Percentiles rank a stretch among this genome's conserved stretches.
phyloP scores from a whole-genome alignment of 2,888 invertebrate species.

The Netelia melanura region DNA sequence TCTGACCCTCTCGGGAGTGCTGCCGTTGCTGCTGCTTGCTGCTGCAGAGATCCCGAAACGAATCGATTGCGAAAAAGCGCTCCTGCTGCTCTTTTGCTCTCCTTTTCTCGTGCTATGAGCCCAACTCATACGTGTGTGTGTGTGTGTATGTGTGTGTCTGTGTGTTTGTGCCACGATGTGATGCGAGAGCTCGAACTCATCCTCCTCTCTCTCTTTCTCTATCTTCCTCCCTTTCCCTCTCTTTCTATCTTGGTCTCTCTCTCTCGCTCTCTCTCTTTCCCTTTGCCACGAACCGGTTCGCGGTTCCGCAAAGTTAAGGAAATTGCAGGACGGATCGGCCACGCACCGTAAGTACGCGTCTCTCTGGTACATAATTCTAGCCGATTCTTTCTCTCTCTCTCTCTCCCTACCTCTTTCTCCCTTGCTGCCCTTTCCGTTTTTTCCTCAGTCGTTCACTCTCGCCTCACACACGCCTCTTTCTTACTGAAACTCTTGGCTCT shows the following conservation, averaged over 20 bases:
- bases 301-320: conserved; percentile 77
- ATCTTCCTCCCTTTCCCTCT: neutral
- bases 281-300: conserved; percentile 66
- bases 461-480: neutral
- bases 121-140: conserved; percentile 21
- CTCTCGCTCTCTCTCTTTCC: conserved; percentile 43
- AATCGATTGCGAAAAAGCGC: conserved; percentile 68
- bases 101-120: conserved; percentile 42
- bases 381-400: conserved; percentile 45
- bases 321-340: conserved; percentile 74
- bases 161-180: conserved; percentile 39
- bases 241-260: neutral
- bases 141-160: conserved; percentile 5
- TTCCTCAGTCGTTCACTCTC: conserved; percentile 23
- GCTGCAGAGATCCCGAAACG: conserved; percentile 63
- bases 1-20: conserved; percentile 5
- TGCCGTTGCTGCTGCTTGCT: neutral
- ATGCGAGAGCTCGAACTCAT: conserved; percentile 21
- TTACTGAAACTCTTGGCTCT: neutral
- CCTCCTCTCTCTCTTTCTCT: neutral
- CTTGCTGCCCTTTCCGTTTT: neutral
- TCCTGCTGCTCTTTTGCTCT: conserved; percentile 50
- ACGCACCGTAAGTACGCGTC: conserved; percentile 70
- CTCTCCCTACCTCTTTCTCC: conserved; percentile 12
- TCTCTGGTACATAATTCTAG: conserved; percentile 63